Percentiles rank a stretch among this genome's conserved stretches.
Evolutionary conservation across 2,113 vertebrate species (phyloP).

Genomic region (Lamprologus speciosus): DNA sequence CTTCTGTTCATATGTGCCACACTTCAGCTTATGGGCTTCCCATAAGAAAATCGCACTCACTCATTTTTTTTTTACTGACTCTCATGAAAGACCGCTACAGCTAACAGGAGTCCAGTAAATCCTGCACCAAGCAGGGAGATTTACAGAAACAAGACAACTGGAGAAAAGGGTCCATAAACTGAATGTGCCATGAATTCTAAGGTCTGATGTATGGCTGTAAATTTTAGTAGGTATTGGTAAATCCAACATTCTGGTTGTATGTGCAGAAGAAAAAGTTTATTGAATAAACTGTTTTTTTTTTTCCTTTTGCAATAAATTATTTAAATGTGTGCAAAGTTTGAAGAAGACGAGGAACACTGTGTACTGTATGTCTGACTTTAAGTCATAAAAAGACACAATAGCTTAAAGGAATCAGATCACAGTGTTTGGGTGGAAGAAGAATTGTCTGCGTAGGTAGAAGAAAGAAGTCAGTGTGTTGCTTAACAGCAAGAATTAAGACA

Average conservation of each 20-base stretch:
- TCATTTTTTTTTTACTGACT: conserved; percentile 21
- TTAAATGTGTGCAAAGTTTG: background rate
- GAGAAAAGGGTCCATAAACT: background rate
- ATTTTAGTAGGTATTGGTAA: background rate
- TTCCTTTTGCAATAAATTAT: background rate
- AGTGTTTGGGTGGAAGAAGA: background rate
- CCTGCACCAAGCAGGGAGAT: conserved; percentile 13
- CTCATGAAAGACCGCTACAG: background rate
- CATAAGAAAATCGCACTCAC: background rate
- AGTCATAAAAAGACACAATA: background rate
- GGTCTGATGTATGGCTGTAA: background rate
- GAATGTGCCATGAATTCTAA: conserved; percentile 1
- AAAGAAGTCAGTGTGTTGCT: background rate
- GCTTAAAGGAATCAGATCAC: background rate
- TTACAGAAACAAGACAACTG: conserved; percentile 9
- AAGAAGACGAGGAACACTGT: background rate
- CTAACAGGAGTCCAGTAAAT: conserved; percentile 19
- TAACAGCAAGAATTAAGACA: background rate
- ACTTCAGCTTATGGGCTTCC: background rate
- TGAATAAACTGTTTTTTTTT: background rate
- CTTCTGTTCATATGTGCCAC: background rate
- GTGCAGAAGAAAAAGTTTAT: background rate
- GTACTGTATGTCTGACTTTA: background rate
- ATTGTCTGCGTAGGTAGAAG: conserved; percentile 15
- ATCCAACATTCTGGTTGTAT: background rate